Evolutionary conservation across 2,797 vertebrate genomes (phyloP).

Genomic region (Lutjanus campechanus): DNA sequence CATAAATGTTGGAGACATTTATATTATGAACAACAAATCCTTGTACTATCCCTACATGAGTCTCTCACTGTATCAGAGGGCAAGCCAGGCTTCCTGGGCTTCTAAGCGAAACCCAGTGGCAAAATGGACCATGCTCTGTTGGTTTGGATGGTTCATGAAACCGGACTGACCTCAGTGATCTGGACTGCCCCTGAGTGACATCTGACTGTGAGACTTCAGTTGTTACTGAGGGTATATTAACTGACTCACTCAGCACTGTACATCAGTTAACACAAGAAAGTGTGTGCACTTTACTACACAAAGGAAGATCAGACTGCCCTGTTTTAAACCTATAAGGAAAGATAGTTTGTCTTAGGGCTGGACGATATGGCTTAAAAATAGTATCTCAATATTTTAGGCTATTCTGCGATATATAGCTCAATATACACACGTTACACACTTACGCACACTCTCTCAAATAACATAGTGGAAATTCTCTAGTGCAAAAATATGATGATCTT

Average conservation of each 20-base stretch:
- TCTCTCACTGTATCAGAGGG: background rate
- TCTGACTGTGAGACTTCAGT: slow-evolving; percentile 9
- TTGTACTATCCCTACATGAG: slow-evolving; percentile 6
- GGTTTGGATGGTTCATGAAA: slow-evolving; percentile 27
- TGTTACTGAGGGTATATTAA: background rate
- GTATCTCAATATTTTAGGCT: too few relatives aligned
- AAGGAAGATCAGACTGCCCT: background rate
- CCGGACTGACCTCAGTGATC: slow-evolving; percentile 10
- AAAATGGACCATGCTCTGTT: background rate
- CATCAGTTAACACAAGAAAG: slow-evolving; percentile 22
- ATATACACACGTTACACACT: too few relatives aligned
- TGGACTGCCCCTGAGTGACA: background rate
- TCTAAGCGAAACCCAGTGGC: background rate
- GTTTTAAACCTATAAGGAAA: background rate
- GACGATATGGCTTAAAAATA: too few relatives aligned
- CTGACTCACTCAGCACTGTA: slow-evolving; percentile 7
- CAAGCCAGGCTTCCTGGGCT: background rate
- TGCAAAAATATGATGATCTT: too few relatives aligned
- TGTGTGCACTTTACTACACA: background rate
- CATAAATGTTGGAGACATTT: background rate
- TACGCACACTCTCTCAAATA: too few relatives aligned
- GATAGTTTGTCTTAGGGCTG: background rate
- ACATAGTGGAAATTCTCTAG: too few relatives aligned
- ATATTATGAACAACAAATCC: background rate
- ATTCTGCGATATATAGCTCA: too few relatives aligned